phyloP scores from a whole-genome alignment of 1,140 invertebrate genomes.

The Antheraea mylitta region DNA sequence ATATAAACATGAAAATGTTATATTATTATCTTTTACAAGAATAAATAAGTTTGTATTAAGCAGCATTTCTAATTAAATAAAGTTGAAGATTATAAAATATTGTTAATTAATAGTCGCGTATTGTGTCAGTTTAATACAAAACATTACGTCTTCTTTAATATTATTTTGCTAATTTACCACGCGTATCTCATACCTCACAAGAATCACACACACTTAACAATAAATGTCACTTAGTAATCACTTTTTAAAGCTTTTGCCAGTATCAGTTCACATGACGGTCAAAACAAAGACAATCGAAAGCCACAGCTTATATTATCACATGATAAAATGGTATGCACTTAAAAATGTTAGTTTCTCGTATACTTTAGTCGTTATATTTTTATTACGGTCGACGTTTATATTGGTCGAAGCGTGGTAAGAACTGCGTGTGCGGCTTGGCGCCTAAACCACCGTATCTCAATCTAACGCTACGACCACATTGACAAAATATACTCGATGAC shows the following conservation, averaged over 20 bases:
- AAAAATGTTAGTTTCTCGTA: slow-evolving; percentile 17
- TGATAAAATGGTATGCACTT: slow-evolving; percentile 13
- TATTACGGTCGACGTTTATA: slow-evolving; percentile 65
- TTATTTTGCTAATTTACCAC: slow-evolving; percentile 10
- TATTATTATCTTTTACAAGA: not conserved
- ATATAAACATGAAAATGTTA: not conserved
- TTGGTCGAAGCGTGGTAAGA: slow-evolving; percentile 48
- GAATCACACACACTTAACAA: slow-evolving; percentile 3
- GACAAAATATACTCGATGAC: slow-evolving; percentile 36
- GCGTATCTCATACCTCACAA: too few relatives aligned
- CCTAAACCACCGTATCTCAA: slow-evolving; percentile 32
- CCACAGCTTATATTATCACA: not conserved
- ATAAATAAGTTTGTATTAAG: not conserved
- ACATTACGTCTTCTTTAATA: not conserved
- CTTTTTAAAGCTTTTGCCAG: not conserved
- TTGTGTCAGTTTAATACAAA: too few relatives aligned
- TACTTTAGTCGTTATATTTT: slow-evolving; percentile 54
- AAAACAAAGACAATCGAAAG: not conserved
- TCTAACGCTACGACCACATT: slow-evolving; percentile 38
- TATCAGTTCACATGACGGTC: too few relatives aligned
- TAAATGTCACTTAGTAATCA: not conserved
- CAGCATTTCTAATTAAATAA: not conserved
- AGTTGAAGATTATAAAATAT: not conserved
- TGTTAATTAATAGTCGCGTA: not conserved
- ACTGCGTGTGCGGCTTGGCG: slow-evolving; percentile 59